Evolutionary conservation across 1,140 invertebrate genomes (phyloP), one percentile per base, ranked within the genome.

Genomic region (Ectropis grisescens): DNA sequence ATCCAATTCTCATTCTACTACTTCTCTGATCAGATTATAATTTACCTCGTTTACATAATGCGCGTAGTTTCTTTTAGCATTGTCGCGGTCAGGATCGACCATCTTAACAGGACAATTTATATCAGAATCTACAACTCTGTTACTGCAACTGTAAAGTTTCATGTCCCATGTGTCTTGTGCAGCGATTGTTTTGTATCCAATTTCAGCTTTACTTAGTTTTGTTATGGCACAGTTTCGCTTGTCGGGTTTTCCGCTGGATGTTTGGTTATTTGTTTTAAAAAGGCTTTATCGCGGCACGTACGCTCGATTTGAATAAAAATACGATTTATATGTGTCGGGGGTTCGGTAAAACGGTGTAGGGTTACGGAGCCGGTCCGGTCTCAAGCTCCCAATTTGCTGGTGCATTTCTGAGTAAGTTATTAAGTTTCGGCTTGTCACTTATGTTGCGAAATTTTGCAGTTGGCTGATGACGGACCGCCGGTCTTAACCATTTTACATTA

Each of bases 361-460:
- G 71, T 80, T 76, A 67, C 71, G 32, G 43, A 71, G 67, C 75
- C 69, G 75, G 75, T 80, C 75, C 69, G 75, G 75, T 80, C 37
- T 58, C 64, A 42, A 58, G 58, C 71, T 80, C 61, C 75, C 71
- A 80, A 80, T 76, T 80, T 80, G 69, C 59, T 72, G 66, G 62
- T 58, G 59, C 66, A 69, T 75, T 80, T 80, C 69, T 74, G 70
- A 80, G 72, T 80, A 78, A 80, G 75, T 80, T 78, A 80, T 80
- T 80, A 80, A 78, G 68, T 80, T 80, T 80, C 68, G 68, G 58
- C 71, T 66, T 78, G 75, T 76, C 75, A 72, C 71, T 74, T 70
- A 39, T 50, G 51, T 80, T 70, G 75, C 75, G 62, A 76, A 80
- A 76, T 71, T 72, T 70, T 61, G 67, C 69, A 66, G 58, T 61